phyloP scores from a whole-genome alignment of 2,797 vertebrate genomes.

The Emys orbicularis region DNA sequence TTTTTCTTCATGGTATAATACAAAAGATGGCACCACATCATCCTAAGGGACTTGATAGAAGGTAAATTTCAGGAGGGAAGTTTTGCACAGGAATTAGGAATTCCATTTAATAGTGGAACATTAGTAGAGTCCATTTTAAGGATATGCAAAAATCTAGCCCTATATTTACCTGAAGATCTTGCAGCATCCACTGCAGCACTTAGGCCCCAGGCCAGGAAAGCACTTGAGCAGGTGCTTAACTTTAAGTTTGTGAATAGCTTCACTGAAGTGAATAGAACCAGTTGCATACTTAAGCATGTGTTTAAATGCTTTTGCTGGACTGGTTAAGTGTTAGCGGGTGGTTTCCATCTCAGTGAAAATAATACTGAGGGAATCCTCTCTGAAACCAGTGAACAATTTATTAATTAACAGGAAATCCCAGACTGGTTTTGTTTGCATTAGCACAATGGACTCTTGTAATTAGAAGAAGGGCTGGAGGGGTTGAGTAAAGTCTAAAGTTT shows the following conservation, averaged over 20 bases:
- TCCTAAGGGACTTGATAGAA: background rate
- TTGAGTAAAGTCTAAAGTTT: background rate
- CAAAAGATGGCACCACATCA: background rate
- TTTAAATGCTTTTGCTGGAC: background rate
- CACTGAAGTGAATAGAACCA: background rate
- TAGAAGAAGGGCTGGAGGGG: background rate
- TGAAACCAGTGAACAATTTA: background rate
- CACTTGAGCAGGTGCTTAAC: background rate
- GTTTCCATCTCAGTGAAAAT: background rate
- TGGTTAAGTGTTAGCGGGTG: background rate
- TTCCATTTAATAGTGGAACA: background rate
- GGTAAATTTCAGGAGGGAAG: background rate
- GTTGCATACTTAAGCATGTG: background rate
- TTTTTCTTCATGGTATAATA: background rate
- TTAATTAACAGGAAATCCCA: conserved; percentile 24
- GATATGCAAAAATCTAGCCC: background rate
- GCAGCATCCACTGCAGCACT: background rate
- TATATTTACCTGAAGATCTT: background rate
- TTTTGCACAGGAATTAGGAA: background rate
- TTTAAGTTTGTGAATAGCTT: background rate
- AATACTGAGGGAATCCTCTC: background rate
- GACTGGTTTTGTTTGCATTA: background rate
- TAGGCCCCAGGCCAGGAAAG: background rate
- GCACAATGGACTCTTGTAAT: background rate
- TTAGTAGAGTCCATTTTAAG: background rate